phyloP scores from a whole-genome alignment of 2,113 vertebrate genomes.

The Otis tarda region DNA sequence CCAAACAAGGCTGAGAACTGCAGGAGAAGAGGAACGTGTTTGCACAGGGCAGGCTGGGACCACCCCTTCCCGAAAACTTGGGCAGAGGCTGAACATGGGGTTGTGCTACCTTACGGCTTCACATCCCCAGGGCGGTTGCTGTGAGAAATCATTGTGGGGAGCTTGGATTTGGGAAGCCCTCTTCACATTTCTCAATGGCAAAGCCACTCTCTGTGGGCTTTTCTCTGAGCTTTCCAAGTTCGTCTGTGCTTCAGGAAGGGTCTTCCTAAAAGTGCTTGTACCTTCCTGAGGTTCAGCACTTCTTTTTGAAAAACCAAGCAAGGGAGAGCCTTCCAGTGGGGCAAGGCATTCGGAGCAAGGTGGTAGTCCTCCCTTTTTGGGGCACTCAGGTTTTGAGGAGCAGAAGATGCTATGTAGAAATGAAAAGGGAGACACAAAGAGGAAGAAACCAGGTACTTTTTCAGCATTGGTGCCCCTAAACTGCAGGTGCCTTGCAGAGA shows the following conservation, averaged over 20 bases:
- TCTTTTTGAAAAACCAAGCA: not conserved
- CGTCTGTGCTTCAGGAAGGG: not conserved
- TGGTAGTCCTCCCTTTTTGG: not conserved
- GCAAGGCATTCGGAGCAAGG: not conserved
- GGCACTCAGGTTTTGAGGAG: not conserved
- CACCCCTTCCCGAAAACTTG: not conserved
- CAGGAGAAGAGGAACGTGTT: not conserved
- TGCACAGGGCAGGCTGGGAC: not conserved
- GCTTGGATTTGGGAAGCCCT: not conserved
- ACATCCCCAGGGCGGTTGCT: not conserved
- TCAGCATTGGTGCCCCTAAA: not conserved
- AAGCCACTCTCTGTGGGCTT: not conserved
- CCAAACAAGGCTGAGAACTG: not conserved
- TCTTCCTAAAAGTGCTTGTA: not conserved
- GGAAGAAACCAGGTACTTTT: not conserved
- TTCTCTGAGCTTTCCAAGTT: not conserved
- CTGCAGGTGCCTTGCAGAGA: not conserved
- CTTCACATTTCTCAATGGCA: not conserved
- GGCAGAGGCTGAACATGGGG: fast-evolving
- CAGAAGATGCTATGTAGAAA: not conserved
- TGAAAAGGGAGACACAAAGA: not conserved
- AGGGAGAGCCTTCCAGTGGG: not conserved
- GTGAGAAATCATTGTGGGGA: not conserved
- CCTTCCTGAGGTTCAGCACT: not conserved
- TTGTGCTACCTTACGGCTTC: not conserved